Conservation (phyloP, 2,888 invertebrate genomes). For the Oscheius sp. region DNA sequence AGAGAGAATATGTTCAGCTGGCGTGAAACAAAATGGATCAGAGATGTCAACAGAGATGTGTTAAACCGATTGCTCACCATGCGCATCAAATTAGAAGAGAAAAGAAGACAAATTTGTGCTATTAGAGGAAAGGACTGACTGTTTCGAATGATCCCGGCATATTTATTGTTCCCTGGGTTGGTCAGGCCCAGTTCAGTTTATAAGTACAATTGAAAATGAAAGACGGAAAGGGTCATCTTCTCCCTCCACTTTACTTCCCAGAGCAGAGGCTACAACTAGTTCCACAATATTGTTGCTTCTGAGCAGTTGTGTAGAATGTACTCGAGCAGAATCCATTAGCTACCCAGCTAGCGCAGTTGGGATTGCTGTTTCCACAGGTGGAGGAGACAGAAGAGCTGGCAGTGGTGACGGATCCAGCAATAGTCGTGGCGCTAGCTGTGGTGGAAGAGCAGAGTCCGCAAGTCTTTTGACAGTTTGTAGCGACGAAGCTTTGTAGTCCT, state of each 20-base stretch:
- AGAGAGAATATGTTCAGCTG: too few species aligned
- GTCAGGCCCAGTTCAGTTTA: too few species aligned
- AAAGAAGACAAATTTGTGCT: too few species aligned
- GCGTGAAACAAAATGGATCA: too few species aligned
- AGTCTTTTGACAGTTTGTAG: background rate
- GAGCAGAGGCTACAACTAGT: conserved; percentile 5
- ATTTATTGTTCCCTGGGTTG: too few species aligned
- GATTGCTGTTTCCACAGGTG: background rate
- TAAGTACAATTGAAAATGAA: background rate
- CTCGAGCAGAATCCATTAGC: background rate
- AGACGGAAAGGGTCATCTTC: too few species aligned
- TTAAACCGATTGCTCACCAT: too few species aligned
- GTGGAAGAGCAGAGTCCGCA: conserved; percentile 5
- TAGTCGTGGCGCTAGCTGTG: background rate
- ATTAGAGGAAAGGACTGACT: too few species aligned
- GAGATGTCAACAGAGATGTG: too few species aligned
- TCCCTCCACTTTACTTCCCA: too few species aligned
- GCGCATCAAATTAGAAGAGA: too few species aligned
- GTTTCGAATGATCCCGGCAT: too few species aligned
- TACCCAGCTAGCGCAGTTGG: background rate
- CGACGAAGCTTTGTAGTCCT: background rate
- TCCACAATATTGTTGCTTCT: background rate
- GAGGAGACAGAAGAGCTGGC: background rate
- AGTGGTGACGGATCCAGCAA: background rate
- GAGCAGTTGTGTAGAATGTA: background rate